phyloP scores from a whole-genome alignment of 2,797 vertebrate genomes.

The Protosalanx chinensis region DNA sequence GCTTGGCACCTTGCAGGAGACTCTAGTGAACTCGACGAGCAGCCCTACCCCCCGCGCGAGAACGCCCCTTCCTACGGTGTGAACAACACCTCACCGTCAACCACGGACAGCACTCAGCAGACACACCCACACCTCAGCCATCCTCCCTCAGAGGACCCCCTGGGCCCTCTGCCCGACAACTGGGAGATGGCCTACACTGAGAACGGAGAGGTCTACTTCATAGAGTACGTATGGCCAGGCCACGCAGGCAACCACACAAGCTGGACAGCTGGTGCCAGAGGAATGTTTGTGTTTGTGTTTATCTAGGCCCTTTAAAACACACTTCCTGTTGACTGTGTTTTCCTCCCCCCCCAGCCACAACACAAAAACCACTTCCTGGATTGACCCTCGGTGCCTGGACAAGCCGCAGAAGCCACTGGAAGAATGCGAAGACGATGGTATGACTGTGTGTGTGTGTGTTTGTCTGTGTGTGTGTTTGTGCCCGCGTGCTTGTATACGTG shows the following conservation, averaged over 20 bases:
- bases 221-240: constrained; percentile 81
- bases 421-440: constrained; percentile 99
- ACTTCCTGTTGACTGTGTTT: constrained; percentile 14
- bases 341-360: constrained; percentile 82
- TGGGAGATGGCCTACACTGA: constrained; percentile 99
- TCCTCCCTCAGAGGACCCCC: constrained; percentile 91
- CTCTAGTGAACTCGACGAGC: constrained; percentile 93
- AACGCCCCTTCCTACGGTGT: constrained; percentile 68
- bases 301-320: background rate
- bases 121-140: constrained; percentile 86
- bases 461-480: background rate
- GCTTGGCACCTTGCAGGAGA: constrained; percentile 73
- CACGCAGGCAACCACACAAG: background rate
- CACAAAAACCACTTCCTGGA: constrained; percentile 98
- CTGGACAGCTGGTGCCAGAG: too few relatives aligned
- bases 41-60: constrained; percentile 69
- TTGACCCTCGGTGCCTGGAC: constrained; percentile 98
- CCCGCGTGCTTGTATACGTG: background rate
- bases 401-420: constrained; percentile 98
- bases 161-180: constrained; percentile 96
- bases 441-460: constrained; percentile 31
- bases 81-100: constrained; percentile 79
- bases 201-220: constrained; percentile 99
- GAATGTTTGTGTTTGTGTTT: background rate
- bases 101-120: constrained; percentile 97